Evolutionary conservation across 2,888 invertebrate genomes (phyloP).

Genomic region (Synergus japonicus): DNA sequence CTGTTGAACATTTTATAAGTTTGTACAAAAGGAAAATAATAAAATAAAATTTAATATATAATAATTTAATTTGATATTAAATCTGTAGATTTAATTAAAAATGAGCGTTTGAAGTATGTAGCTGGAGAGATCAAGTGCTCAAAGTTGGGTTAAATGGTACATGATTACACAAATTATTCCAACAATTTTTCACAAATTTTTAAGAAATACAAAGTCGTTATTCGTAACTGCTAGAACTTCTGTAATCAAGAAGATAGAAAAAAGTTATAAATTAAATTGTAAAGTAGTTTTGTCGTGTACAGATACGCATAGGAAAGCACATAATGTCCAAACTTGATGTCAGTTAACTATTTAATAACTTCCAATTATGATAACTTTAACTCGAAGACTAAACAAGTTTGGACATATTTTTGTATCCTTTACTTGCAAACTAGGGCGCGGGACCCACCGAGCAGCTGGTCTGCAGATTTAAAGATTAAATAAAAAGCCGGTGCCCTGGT

Average conservation of each 20-base stretch:
- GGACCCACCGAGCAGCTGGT: conserved; percentile 76
- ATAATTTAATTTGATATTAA: conserved; percentile 1
- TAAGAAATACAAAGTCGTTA: not conserved
- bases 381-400: not conserved
- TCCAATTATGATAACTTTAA: conserved; percentile 1
- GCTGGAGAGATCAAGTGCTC: not conserved
- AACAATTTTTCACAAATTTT: conserved; percentile 12
- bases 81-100: not conserved
- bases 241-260: not conserved
- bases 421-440: conserved; percentile 54
- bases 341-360: conserved; percentile 23
- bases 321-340: conserved; percentile 4
- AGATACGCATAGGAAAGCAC: conserved; percentile 6
- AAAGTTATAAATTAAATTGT: not conserved
- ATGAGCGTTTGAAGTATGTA: not conserved
- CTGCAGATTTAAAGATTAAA: conserved; percentile 63
- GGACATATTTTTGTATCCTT: conserved; percentile 13
- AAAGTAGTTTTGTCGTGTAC: conserved; percentile 33
- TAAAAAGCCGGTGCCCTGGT: conserved; percentile 52
- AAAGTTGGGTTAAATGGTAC: not conserved
- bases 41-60: conserved; percentile 23
- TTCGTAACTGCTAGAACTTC: not conserved
- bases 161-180: not conserved
- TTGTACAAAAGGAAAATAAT: conserved; percentile 4
- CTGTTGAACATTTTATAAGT: not conserved